Evolutionary conservation across 2,888 invertebrate genomes (phyloP).

Genomic region (Hydroisotoma schaefferi): DNA sequence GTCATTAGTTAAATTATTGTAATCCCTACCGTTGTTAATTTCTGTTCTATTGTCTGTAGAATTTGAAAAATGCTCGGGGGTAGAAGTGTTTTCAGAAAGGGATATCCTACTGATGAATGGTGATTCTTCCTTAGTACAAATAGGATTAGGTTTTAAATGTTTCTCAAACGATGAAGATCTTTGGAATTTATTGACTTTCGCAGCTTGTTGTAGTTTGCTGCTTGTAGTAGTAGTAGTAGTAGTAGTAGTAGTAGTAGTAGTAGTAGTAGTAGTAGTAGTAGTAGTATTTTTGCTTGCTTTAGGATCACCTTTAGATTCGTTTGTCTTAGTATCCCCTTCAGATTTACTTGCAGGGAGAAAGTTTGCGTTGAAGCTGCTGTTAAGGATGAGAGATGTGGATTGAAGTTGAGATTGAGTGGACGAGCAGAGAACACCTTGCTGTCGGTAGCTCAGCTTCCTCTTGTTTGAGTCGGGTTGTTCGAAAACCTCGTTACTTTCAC

Average conservation of each 20-base stretch:
- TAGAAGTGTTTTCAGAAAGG: neutral
- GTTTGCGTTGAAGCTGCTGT: neutral
- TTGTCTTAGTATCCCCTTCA: too few relatives aligned
- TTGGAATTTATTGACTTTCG: too few relatives aligned
- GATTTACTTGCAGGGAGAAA: neutral
- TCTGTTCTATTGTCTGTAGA: too few relatives aligned
- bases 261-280: neutral
- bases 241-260: neutral
- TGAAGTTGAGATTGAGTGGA: too few relatives aligned
- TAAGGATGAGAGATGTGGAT: neutral
- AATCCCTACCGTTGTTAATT: too few relatives aligned
- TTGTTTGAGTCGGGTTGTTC: conserved; percentile 4
- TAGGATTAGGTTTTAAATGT: too few relatives aligned
- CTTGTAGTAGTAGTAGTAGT: too few relatives aligned
- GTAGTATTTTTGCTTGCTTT: neutral
- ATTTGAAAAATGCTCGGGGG: neutral
- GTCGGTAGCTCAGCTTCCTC: conserved; percentile 24
- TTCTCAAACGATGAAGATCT: too few relatives aligned
- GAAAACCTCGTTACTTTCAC: neutral
- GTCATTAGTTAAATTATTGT: neutral
- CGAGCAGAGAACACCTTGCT: conserved; percentile 26
- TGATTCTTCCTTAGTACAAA: too few relatives aligned
- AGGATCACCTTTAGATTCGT: too few relatives aligned
- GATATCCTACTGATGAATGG: too few relatives aligned
- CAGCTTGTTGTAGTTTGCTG: too few relatives aligned